A percentile compares a stretch with the other conserved stretches of the same genome.
These are phyloP conservation scores for Ficedula albicollis DNA, from an alignment of 2,797 vertebrate species.

Conservation along the genomic window DNA sequence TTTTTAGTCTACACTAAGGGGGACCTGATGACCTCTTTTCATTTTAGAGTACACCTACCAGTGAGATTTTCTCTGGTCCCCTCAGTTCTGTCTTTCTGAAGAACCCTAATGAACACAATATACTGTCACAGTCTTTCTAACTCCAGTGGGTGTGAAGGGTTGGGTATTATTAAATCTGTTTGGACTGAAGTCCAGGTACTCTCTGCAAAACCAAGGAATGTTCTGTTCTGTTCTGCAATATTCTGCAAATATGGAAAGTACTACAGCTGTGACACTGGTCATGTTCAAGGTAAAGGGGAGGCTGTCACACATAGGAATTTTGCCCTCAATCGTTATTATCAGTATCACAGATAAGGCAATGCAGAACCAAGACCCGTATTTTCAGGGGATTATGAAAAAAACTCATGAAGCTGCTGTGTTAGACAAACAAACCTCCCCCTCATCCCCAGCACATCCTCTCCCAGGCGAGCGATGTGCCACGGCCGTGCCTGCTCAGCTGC, in stretches of 20 bases:
- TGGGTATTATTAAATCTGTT: background rate
- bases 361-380: background rate
- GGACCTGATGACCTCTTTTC: background rate
- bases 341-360: background rate
- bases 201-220: background rate
- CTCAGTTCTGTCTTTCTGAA: background rate
- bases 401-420: background rate
- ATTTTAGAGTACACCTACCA: background rate
- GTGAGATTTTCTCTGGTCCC: background rate
- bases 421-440: constrained; percentile 19
- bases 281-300: background rate
- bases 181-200: background rate
- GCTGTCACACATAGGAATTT: background rate
- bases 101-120: background rate
- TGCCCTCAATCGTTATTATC: background rate
- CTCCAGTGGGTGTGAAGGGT: background rate
- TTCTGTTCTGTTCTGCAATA: too few species aligned
- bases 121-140: background rate
- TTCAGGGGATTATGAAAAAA: background rate
- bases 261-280: background rate
- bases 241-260: background rate
- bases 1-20: background rate
- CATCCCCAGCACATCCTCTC: constrained; percentile 13
- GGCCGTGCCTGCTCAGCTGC: background rate
- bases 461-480: background rate